A percentile compares a stretch with the other conserved stretches of the same genome.
Conservation (phyloP, 1,140 invertebrate genomes). For the Conus betulinus region DNA sequence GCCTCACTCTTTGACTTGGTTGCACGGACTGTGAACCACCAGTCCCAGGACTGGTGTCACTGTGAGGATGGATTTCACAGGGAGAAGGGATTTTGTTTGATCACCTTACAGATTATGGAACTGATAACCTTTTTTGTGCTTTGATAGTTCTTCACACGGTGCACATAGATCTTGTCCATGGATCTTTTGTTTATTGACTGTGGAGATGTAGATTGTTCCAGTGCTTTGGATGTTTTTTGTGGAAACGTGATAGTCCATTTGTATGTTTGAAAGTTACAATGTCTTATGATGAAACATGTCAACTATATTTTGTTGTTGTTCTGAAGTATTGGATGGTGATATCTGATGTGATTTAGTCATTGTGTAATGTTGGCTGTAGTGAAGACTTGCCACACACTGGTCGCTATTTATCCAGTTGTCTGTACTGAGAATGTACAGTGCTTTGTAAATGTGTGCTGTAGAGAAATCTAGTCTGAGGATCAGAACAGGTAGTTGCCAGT, state of each 20-base stretch:
- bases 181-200: no score
- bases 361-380: not conserved
- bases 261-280: not conserved
- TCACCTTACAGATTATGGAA: no score
- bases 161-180: no score
- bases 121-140: no score
- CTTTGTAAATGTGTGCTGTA: not conserved
- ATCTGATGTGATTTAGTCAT: not conserved
- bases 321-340: not conserved
- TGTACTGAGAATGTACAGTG: not conserved
- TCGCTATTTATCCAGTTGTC: not conserved
- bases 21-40: no score
- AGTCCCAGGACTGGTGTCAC: no score
- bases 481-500: not conserved
- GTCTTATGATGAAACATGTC: not conserved
- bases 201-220: not conserved
- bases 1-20: no score
- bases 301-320: not conserved
- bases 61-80: no score
- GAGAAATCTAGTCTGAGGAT: not conserved
- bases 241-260: not conserved
- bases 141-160: no score
- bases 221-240: not conserved
- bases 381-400: constrained; percentile 6
- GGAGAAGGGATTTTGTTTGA: no score